Conservation (phyloP, 2,888 invertebrate genomes). For the Chrysina gloriosa region DNA sequence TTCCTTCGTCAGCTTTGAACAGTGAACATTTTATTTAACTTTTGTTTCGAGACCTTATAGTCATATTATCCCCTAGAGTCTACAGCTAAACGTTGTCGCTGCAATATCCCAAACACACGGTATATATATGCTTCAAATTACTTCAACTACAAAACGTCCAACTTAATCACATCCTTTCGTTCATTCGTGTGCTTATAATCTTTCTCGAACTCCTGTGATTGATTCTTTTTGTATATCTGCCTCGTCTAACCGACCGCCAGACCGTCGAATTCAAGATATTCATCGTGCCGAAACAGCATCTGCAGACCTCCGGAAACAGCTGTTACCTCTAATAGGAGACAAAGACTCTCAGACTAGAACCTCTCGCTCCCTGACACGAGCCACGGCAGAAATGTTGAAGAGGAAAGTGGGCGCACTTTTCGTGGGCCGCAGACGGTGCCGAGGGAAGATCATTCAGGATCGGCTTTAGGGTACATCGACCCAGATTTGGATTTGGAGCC, state of each 20-base stretch:
- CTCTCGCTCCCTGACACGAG: not conserved
- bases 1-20: too few species aligned
- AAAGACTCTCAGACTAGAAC: slow-evolving; percentile 2
- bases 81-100: too few species aligned
- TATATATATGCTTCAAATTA: too few species aligned
- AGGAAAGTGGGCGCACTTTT: slow-evolving; percentile 3
- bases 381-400: not conserved
- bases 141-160: too few species aligned
- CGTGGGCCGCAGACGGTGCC: not conserved
- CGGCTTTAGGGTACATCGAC: slow-evolving; percentile 1
- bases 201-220: not conserved
- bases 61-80: too few species aligned
- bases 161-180: not conserved
- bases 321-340: slow-evolving; percentile 30
- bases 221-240: not conserved
- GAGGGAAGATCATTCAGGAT: not conserved
- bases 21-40: too few species aligned
- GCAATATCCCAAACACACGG: too few species aligned
- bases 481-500: too few species aligned
- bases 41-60: too few species aligned
- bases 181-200: not conserved
- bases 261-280: slow-evolving; percentile 3
- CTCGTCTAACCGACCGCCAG: not conserved
- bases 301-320: slow-evolving; percentile 39
- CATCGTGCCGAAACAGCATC: slow-evolving; percentile 34